Conservation (phyloP, 2,797 vertebrate species). For the Oreonectes daqikongensis region DNA sequence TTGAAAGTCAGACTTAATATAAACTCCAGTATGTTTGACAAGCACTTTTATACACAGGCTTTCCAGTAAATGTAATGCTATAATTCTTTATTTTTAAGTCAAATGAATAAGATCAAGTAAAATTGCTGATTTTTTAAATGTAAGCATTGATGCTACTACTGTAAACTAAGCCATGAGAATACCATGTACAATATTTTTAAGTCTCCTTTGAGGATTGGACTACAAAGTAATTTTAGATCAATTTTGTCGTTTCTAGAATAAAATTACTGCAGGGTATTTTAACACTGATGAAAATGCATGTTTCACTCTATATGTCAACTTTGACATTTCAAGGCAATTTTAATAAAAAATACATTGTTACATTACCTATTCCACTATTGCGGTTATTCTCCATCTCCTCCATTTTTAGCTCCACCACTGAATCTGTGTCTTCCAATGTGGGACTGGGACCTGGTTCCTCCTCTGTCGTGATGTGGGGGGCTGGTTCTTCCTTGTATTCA, state of each 20-base stretch:
- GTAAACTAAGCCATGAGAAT: too few species aligned
- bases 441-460: slow-evolving; percentile 20
- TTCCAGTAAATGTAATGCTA: neutral
- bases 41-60: slow-evolving; percentile 4
- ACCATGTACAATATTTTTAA: too few species aligned
- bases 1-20: neutral
- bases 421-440: slow-evolving; percentile 62
- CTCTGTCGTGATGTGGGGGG: slow-evolving; percentile 16
- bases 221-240: too few species aligned
- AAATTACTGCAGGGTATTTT: too few species aligned
- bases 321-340: neutral
- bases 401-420: slow-evolving; percentile 75
- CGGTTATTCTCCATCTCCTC: slow-evolving; percentile 86
- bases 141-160: neutral
- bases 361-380: slow-evolving; percentile 88
- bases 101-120: neutral
- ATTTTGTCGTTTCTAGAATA: too few species aligned
- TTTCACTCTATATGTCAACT: too few species aligned
- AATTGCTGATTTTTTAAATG: too few species aligned
- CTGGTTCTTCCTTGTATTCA: neutral
- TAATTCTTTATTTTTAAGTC: neutral
- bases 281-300: too few species aligned
- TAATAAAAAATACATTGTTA: slow-evolving; percentile 6
- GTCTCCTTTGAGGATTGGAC: too few species aligned
- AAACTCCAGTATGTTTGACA: neutral